phyloP scores from a whole-genome alignment of 2,888 invertebrate species.

The Maniola hyperantus region DNA sequence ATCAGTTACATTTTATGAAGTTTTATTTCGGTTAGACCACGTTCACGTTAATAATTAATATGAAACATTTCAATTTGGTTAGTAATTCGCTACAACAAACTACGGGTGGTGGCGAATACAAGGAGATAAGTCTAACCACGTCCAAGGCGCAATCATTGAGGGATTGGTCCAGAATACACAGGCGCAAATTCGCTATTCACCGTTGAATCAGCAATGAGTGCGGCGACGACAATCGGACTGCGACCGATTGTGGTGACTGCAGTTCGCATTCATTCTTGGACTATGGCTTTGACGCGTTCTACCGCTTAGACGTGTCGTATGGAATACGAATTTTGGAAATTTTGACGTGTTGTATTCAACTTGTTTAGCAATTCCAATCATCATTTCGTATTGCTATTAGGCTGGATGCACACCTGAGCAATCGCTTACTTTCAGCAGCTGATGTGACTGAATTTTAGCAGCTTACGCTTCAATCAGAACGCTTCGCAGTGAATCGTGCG shows the following conservation, averaged over 20 bases:
- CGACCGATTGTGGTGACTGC: constrained; percentile 73
- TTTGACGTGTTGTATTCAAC: constrained; percentile 15
- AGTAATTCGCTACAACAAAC: constrained; percentile 13
- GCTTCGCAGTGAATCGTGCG: no score
- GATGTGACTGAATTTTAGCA: no score
- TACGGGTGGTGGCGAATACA: constrained; percentile 14
- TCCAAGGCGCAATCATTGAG: constrained; percentile 48
- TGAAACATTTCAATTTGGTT: neutral
- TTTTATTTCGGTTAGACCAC: no score
- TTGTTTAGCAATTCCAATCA: neutral
- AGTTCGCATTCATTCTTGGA: constrained; percentile 74
- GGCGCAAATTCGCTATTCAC: constrained; percentile 61
- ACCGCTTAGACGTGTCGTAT: constrained; percentile 54
- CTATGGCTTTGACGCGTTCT: constrained; percentile 55
- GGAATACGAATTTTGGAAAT: constrained; percentile 63
- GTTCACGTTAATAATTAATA: neutral
- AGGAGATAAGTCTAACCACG: constrained; percentile 45
- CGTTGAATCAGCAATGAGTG: constrained; percentile 71
- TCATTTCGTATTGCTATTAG: neutral
- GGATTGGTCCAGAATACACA: constrained; percentile 57
- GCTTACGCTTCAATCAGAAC: no score
- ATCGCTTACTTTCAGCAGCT: no score
- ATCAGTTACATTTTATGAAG: no score
- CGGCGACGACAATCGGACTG: constrained; percentile 73
- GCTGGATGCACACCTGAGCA: no score